Evolutionary conservation across 2,113 vertebrate species (phyloP).

Genomic region (Martes martes): DNA sequence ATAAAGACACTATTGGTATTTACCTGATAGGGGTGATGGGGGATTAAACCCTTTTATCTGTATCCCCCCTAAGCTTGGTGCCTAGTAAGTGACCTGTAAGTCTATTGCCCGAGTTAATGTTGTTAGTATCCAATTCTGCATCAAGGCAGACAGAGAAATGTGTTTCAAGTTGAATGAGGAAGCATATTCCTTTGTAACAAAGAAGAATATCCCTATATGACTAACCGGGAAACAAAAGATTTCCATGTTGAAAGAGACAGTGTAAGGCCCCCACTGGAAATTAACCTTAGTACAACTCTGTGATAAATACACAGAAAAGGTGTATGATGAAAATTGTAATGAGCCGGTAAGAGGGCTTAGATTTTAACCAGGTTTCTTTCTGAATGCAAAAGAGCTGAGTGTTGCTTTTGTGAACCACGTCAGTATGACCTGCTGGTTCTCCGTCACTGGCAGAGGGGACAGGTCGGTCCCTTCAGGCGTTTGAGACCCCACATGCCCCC

Average conservation of each 20-base stretch:
- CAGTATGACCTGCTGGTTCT: accelerated
- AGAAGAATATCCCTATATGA: neutral
- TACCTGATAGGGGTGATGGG: accelerated
- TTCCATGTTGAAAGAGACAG: neutral
- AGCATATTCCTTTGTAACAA: neutral
- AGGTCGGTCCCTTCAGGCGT: accelerated
- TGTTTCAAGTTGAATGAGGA: neutral
- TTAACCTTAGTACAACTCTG: neutral
- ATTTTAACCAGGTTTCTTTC: neutral
- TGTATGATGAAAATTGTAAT: neutral
- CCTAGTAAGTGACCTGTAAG: neutral
- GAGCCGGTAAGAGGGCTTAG: accelerated
- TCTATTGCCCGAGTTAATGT: neutral
- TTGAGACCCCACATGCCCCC: neutral
- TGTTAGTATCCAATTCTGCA: neutral
- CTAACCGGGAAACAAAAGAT: neutral
- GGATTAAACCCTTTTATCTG: neutral
- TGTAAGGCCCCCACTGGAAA: neutral
- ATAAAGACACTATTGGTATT: neutral
- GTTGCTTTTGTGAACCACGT: neutral
- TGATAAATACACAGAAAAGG: no score
- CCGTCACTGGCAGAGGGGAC: neutral
- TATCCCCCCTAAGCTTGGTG: neutral
- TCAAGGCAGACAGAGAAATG: neutral
- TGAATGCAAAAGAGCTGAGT: neutral